A percentile compares a stretch with the other conserved stretches of the same genome.
These are phyloP conservation scores for Gnathonemus longibarbis DNA, from an alignment of 2,113 vertebrate genomes.

Conservation along the genomic window DNA sequence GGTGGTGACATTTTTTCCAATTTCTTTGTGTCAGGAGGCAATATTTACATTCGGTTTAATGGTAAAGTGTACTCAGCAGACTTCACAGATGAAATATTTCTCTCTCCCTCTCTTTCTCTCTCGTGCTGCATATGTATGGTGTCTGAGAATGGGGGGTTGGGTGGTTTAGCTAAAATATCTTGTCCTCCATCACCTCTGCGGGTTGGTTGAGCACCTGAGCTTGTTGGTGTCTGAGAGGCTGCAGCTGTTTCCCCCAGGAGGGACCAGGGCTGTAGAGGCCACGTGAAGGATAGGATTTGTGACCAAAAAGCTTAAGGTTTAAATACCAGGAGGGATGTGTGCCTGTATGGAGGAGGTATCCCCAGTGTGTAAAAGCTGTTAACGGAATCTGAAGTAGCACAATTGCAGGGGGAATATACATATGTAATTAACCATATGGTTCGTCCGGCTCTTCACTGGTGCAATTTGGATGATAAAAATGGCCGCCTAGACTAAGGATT, in stretches of 20 bases:
- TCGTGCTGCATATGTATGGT: neutral
- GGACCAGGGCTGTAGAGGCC: neutral
- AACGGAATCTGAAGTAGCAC: neutral
- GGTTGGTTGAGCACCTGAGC: neutral
- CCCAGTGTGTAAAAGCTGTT: neutral
- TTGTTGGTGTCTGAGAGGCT: neutral
- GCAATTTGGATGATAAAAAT: neutral
- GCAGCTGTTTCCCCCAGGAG: neutral
- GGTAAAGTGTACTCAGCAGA: neutral
- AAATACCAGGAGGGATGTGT: neutral
- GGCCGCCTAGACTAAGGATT: neutral
- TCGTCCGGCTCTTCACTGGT: neutral
- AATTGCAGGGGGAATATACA: neutral
- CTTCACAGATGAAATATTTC: neutral
- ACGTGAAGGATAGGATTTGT: neutral
- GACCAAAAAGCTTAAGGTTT: neutral
- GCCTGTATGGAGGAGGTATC: neutral
- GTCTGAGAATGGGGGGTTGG: neutral
- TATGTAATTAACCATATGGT: neutral
- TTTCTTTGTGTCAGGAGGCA: neutral
- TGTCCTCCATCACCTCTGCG: neutral
- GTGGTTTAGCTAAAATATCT: neutral
- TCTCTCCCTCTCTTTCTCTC: neutral
- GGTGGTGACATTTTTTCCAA: neutral
- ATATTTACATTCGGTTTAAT: constrained; percentile 1